Conservation (phyloP, 2,888 invertebrate genomes). For the Artemia sinica region DNA sequence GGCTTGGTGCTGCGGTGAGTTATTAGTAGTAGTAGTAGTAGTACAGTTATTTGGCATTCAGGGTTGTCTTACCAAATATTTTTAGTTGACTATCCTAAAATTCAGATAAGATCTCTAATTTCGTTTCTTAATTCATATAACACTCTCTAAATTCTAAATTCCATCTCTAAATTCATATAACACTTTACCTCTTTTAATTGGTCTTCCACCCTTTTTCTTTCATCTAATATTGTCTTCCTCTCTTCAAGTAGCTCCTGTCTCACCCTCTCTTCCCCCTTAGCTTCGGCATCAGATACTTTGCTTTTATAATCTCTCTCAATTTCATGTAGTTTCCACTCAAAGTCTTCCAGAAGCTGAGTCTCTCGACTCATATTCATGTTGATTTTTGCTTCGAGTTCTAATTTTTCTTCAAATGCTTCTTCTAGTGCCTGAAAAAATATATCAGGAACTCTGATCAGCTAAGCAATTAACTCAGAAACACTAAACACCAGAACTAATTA, state of each 20-base stretch:
- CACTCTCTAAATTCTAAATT: too few relatives aligned
- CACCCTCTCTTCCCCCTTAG: conserved; percentile 25
- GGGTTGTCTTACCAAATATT: too few relatives aligned
- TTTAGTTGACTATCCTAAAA: too few relatives aligned
- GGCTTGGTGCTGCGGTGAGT: too few relatives aligned
- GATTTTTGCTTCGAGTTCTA: conserved; percentile 48
- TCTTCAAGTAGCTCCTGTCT: conserved; percentile 26
- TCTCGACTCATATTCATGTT: conserved; percentile 48
- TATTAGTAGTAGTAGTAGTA: too few relatives aligned
- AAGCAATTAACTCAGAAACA: background rate
- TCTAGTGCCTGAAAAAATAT: conserved; percentile 35
- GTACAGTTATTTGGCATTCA: too few relatives aligned
- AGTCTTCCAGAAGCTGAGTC: conserved; percentile 54
- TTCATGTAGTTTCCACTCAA: conserved; percentile 65
- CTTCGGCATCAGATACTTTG: conserved; percentile 37
- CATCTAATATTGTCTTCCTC: conserved; percentile 26
- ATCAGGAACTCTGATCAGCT: background rate
- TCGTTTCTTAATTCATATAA: too few relatives aligned
- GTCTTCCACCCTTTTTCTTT: conserved; percentile 27
- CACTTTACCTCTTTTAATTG: conserved; percentile 28
- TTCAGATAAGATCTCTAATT: too few relatives aligned
- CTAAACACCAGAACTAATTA: background rate
- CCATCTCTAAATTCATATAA: background rate
- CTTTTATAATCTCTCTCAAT: conserved; percentile 51
- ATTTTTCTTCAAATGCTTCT: conserved; percentile 43